Evolutionary conservation across 2,113 vertebrate genomes (phyloP).

Genomic region (Rhabdornis inornatus): DNA sequence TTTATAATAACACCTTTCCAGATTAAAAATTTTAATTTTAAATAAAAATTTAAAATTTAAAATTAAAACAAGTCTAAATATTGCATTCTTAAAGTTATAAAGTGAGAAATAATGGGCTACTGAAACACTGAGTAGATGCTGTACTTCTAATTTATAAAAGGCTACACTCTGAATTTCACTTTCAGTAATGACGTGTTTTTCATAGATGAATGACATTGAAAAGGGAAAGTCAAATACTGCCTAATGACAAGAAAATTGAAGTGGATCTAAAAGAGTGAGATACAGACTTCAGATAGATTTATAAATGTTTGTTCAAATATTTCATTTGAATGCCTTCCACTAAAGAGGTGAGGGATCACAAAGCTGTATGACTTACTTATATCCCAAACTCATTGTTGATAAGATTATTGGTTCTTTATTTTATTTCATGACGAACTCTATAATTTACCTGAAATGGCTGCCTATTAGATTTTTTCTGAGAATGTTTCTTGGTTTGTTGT

Average conservation of each 20-base stretch:
- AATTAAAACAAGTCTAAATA: not conserved
- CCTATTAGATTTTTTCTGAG: not conserved
- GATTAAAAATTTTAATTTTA: not conserved
- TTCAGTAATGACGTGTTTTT: not conserved
- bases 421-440: not conserved
- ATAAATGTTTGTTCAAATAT: not conserved
- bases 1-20: not conserved
- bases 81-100: not conserved
- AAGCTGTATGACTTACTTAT: not conserved
- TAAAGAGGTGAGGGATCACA: not conserved
- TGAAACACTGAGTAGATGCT: not conserved
- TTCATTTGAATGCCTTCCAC: not conserved
- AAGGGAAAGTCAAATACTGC: not conserved
- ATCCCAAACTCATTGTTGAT: not conserved
- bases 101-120: not conserved
- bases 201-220: not conserved
- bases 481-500: not conserved
- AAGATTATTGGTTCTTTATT: not conserved
- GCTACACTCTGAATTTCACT: not conserved
- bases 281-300: not conserved
- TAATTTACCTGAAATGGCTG: not conserved
- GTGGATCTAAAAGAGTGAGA: not conserved
- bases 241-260: not conserved
- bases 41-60: no score
- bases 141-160: not conserved